These are phyloP conservation scores for Nerophis lumbriciformis DNA, from an alignment of 2,113 vertebrate species.

Conservation along the genomic window DNA sequence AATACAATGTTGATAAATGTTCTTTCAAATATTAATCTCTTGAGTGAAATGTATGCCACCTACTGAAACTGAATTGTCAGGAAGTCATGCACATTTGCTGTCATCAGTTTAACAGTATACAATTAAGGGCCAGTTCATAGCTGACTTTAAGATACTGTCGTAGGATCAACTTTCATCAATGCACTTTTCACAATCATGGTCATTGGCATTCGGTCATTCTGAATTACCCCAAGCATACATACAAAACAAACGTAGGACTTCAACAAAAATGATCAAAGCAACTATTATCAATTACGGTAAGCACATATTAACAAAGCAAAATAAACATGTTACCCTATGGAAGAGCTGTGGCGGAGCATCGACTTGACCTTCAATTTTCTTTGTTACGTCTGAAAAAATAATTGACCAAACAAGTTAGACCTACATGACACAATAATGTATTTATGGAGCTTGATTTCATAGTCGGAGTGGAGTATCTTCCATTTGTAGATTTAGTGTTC, in stretches of 20 bases:
- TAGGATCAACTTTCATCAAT: no score
- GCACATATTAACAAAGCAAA: neutral
- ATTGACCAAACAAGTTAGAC: neutral
- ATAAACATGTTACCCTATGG: conserved; percentile 77
- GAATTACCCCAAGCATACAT: no score
- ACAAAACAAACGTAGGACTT: no score
- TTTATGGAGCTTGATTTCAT: no score
- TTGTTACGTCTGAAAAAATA: conserved; percentile 79
- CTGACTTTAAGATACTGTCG: no score
- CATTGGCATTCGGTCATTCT: no score
- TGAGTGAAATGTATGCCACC: neutral
- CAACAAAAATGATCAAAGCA: no score
- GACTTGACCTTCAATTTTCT: conserved; percentile 89
- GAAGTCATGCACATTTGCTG: neutral
- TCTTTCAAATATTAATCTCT: neutral
- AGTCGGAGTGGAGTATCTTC: no score
- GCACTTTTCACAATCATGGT: no score
- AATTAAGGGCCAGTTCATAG: neutral
- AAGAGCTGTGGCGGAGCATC: conserved; percentile 89
- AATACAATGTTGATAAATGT: neutral
- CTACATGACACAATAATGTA: no score
- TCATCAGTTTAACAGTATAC: neutral
- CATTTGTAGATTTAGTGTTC: no score
- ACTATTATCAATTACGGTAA: no score
- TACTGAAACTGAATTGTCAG: neutral